phyloP scores from a whole-genome alignment of 2,113 vertebrate species.

The Bombycilla garrulus region DNA sequence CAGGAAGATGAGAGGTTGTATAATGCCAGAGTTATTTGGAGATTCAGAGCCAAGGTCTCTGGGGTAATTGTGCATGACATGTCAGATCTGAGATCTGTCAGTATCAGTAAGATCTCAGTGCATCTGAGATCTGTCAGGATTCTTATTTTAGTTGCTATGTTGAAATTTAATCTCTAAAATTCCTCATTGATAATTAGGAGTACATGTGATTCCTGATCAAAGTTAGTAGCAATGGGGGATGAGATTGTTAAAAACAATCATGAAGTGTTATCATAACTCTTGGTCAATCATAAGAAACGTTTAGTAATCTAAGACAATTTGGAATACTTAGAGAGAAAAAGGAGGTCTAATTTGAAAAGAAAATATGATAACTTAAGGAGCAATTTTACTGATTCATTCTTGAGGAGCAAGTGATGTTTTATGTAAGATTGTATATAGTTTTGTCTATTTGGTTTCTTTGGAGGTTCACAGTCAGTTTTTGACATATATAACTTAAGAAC shows the following conservation, averaged over 20 bases:
- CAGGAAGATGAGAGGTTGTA: not conserved
- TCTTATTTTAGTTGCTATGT: not conserved
- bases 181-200: not conserved
- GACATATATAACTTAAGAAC: rapidly evolving
- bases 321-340: not conserved
- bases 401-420: not conserved
- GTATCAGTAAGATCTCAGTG: not conserved
- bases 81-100: not conserved
- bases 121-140: not conserved
- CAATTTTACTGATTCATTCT: not conserved
- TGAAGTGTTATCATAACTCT: not conserved
- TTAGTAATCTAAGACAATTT: not conserved
- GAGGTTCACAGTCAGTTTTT: not conserved
- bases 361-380: not conserved
- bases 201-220: not conserved
- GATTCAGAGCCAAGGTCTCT: not conserved
- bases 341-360: not conserved
- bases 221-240: not conserved
- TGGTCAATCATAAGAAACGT: not conserved
- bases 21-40: not conserved
- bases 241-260: not conserved
- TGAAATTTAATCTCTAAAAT: not conserved
- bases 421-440: not conserved
- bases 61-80: not conserved
- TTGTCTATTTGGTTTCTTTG: not conserved